Conservation (phyloP, 1,140 invertebrate species). For the Drosophila guanche region DNA sequence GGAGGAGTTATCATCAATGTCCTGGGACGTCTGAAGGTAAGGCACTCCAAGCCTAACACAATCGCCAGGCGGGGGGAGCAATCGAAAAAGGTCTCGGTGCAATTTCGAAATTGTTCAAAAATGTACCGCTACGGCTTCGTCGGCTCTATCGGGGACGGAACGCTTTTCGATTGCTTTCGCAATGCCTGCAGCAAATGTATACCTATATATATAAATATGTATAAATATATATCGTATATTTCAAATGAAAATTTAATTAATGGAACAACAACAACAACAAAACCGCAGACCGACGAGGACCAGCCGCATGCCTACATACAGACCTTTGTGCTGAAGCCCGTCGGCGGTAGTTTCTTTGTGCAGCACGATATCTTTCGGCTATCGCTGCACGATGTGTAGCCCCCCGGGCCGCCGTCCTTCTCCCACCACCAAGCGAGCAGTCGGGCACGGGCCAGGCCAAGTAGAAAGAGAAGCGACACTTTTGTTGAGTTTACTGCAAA, state of each 20-base stretch:
- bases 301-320: slow-evolving; percentile 95
- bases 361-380: slow-evolving; percentile 96
- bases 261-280: slow-evolving; percentile 9
- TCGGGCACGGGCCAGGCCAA: slow-evolving; percentile 24
- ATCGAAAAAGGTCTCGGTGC: no score
- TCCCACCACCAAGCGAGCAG: slow-evolving; percentile 14
- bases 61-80: no score
- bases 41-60: slow-evolving; percentile 3
- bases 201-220: slow-evolving; percentile 10
- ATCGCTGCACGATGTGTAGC: slow-evolving; percentile 90
- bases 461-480: slow-evolving; percentile 21
- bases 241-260: slow-evolving; percentile 19
- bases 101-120: no score
- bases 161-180: no score
- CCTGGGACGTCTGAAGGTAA: slow-evolving; percentile 95
- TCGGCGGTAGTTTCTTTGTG: slow-evolving; percentile 93
- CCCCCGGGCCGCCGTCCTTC: slow-evolving; percentile 13
- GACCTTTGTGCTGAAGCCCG: slow-evolving; percentile 95
- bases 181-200: slow-evolving; percentile 1
- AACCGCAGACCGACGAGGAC: slow-evolving; percentile 92
- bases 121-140: no score
- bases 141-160: no score
- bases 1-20: slow-evolving; percentile 97
- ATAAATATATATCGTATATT: slow-evolving; percentile 19
- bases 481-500: slow-evolving; percentile 9